A percentile compares a stretch with the other conserved stretches of the same genome.
phyloP scores from a whole-genome alignment of 2,888 invertebrate genomes.

The Chrysina gloriosa region DNA sequence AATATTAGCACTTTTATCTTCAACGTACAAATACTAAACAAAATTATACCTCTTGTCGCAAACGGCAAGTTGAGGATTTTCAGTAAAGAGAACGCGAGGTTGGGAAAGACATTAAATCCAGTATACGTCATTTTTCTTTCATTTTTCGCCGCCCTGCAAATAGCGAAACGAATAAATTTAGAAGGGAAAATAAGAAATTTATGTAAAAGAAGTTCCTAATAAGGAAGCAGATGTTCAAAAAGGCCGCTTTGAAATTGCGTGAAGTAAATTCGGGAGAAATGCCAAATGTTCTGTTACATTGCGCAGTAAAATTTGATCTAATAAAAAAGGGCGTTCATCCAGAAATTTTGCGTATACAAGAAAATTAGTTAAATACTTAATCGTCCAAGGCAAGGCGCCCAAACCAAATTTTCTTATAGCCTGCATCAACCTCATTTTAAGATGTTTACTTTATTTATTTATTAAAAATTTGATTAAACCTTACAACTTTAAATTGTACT shows the following conservation, averaged over 20 bases:
- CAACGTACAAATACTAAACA: too few species aligned
- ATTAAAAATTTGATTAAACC: slow-evolving; percentile 19
- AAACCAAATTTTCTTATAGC: slow-evolving; percentile 3
- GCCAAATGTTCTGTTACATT: slow-evolving; percentile 16
- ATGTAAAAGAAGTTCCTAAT: slow-evolving; percentile 26
- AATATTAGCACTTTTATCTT: too few species aligned
- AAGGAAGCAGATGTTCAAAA: slow-evolving; percentile 27
- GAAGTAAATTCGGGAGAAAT: slow-evolving; percentile 18
- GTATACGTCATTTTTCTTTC: not conserved
- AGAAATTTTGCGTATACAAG: slow-evolving; percentile 22
- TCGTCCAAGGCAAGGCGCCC: not conserved
- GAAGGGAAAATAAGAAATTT: slow-evolving; percentile 28
- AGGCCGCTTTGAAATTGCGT: slow-evolving; percentile 4
- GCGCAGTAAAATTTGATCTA: slow-evolving; percentile 11
- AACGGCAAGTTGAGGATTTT: not conserved
- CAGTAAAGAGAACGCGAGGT: not conserved
- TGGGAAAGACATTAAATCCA: not conserved
- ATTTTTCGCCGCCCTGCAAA: not conserved
- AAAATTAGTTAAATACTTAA: slow-evolving; percentile 32
- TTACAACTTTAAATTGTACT: not conserved
- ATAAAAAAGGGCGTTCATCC: slow-evolving; percentile 15
- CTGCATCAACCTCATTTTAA: slow-evolving; percentile 12
- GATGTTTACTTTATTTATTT: slow-evolving; percentile 1
- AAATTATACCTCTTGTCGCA: too few species aligned
- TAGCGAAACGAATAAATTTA: slow-evolving; percentile 24